phyloP scores from a whole-genome alignment of 2,888 invertebrate species.

The Artemia sinica region DNA sequence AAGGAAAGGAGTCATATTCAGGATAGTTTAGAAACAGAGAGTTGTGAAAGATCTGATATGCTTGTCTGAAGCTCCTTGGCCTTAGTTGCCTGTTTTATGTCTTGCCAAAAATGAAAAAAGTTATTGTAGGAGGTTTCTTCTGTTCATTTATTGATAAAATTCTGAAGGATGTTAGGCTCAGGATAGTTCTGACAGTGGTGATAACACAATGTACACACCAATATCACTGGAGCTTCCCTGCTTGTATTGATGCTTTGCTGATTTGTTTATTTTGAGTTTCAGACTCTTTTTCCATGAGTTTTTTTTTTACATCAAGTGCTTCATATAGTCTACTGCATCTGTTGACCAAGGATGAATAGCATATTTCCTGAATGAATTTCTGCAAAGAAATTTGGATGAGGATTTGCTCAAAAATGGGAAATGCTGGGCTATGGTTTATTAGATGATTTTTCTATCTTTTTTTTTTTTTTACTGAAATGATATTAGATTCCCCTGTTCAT shows the following conservation, averaged over 20 bases:
- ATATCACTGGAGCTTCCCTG: not conserved
- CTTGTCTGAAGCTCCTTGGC: not conserved
- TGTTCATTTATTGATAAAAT: not conserved
- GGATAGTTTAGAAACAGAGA: too few species aligned
- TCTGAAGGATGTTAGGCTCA: not conserved
- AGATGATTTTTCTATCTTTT: not conserved
- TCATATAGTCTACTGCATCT: not conserved
- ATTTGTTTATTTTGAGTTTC: not conserved
- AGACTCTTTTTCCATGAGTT: not conserved
- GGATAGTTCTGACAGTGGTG: not conserved
- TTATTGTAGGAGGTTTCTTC: not conserved
- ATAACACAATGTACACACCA: not conserved
- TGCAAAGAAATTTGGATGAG: not conserved
- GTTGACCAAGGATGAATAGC: not conserved
- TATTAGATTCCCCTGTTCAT: not conserved
- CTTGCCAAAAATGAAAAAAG: conserved; percentile 6
- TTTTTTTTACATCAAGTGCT: not conserved
- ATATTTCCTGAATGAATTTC: not conserved
- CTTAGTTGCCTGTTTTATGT: not conserved
- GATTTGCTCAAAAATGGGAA: not conserved
- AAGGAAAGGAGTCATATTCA: too few species aligned
- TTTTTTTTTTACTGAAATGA: not conserved
- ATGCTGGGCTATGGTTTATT: not conserved
- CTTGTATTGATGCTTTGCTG: not conserved
- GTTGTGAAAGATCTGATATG: too few species aligned